Base-by-base conservation (phyloP, 2,797 vertebrate genomes). In the Clarias fuscus region DNA sequence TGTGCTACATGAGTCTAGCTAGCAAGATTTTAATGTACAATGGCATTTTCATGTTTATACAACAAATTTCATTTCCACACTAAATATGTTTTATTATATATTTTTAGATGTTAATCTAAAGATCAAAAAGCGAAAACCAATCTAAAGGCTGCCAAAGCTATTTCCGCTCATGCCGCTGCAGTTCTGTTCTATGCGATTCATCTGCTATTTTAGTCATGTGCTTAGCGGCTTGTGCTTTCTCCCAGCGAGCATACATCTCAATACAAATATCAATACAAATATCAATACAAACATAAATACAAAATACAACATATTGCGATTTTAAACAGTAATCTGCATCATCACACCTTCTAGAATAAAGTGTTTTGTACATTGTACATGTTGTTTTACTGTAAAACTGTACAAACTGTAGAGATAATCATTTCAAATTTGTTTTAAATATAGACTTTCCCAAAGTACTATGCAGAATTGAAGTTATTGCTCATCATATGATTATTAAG, bases 91-190 rank as follows among this genome's bases (percentile, higher is more conserved):
- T 70, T 27, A 18, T 33, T 70, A 33, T 48, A 70, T 33, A 30
- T 58, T 56, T 59, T 40, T 15, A 53, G 22, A 48, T 27, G 24
- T 13, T 30, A 40, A 48, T 59, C 30, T 71, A 84, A 11, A 70
- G 61, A n/a, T 85, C 24, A n/a, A 71, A 68, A 87, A n/a, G 15
- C 5, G 4, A 87, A 37, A 62, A 62, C 4, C 48, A 59, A 48
- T 48, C 43, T 48, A 48, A 2, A 22, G 56, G 17, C 53, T 22
- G 53, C 90, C 62, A 17, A 10, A 87, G 75, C 43, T 64, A 58
- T 76, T 24, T 92, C 87, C 89, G 72, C 58, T 77, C 18, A 59
- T 43, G 13, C n/a, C 13, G 10, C 14, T 24, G 37, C 73, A 20
- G 61, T 17, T 81, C 18, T 80, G 4, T 80, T 59, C 27, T 22